phyloP scores from a whole-genome alignment of 2,797 vertebrate species.

The Urocyon cinereoargenteus region DNA sequence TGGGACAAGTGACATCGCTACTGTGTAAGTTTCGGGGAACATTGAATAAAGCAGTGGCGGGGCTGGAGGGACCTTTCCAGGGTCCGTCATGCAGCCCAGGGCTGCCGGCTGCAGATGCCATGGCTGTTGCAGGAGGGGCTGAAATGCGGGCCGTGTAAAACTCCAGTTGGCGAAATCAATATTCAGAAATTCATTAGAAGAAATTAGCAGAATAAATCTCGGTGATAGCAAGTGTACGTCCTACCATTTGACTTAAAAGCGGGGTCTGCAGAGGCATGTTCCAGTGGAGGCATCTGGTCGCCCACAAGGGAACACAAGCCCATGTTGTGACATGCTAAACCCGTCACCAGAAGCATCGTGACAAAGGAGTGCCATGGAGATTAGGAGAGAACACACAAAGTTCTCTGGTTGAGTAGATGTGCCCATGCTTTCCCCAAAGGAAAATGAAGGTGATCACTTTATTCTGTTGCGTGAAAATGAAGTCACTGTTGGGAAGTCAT shows the following conservation, averaged over 20 bases:
- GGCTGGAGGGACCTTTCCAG: background rate
- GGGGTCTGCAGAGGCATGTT: background rate
- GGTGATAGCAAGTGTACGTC: accelerated
- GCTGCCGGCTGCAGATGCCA: accelerated
- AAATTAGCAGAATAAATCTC: background rate
- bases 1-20: background rate
- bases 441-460: background rate
- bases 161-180: too few relatives aligned
- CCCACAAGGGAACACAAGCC: background rate
- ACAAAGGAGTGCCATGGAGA: accelerated
- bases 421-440: background rate
- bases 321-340: accelerated
- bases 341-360: accelerated
- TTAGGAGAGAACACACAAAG: too few relatives aligned
- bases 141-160: background rate
- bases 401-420: background rate
- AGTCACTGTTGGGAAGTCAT: background rate
- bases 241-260: background rate
- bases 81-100: background rate
- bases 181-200: background rate
- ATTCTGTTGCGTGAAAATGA: background rate
- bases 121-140: too few relatives aligned
- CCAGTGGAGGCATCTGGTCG: accelerated
- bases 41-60: background rate
- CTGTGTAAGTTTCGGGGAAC: background rate